Conservation (phyloP, 2,797 vertebrate species). For the Sebastes diaconus region DNA sequence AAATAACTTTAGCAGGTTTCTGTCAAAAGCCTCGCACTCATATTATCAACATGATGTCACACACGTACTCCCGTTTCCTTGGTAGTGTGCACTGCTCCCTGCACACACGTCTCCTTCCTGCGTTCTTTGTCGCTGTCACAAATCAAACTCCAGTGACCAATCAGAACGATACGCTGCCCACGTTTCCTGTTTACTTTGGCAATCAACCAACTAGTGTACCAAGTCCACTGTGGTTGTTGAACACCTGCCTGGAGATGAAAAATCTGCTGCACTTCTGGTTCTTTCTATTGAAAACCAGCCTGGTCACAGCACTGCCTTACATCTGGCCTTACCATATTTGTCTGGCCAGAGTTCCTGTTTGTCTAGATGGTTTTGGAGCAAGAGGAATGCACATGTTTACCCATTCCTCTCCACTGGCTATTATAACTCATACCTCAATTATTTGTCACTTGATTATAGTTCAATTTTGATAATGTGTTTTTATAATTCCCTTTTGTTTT, state of each 20-base stretch:
- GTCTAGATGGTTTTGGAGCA: conserved; percentile 35
- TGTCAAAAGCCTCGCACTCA: conserved; percentile 17
- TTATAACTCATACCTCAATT: not conserved
- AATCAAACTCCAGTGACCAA: conserved; percentile 35
- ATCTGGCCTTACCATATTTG: conserved; percentile 64
- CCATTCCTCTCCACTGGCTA: not conserved
- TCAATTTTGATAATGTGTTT: conserved; percentile 5
- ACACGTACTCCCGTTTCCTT: conserved; percentile 52
- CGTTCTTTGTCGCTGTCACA: conserved; percentile 15
- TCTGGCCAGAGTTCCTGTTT: conserved; percentile 60
- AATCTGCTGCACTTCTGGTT: conserved; percentile 43
- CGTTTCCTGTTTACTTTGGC: conserved; percentile 72
- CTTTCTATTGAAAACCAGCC: conserved; percentile 45
- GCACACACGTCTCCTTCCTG: conserved; percentile 35
- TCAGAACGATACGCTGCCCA: conserved; percentile 38
- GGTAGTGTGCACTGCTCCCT: conserved; percentile 19
- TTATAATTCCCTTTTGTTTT: not conserved
- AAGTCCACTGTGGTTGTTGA: conserved; percentile 12
- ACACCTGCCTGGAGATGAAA: conserved; percentile 56
- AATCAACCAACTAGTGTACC: conserved; percentile 5
- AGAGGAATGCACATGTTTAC: conserved; percentile 55
- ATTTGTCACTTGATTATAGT: not conserved
- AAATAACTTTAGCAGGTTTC: conserved; percentile 12
- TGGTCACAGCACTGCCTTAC: conserved; percentile 13
- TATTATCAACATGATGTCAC: conserved; percentile 42